phyloP scores from a whole-genome alignment of 2,888 invertebrate genomes.

The Notodonta ziczac region DNA sequence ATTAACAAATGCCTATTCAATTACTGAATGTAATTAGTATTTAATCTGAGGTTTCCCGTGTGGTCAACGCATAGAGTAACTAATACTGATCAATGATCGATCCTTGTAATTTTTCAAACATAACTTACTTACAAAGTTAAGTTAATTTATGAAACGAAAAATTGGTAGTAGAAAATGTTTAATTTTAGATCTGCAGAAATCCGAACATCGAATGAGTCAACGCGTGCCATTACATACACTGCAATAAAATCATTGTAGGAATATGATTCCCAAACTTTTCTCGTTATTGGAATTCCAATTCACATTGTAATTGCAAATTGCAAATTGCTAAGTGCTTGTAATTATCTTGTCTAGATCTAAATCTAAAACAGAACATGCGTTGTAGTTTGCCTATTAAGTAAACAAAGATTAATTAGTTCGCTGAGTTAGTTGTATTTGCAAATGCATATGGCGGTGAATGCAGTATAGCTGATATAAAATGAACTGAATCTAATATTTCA shows the following conservation, averaged over 20 bases:
- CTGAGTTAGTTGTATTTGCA: no score
- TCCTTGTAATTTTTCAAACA: not conserved
- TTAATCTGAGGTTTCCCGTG: constrained; percentile 26
- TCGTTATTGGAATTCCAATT: not conserved
- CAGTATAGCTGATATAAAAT: no score
- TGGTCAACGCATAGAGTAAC: constrained; percentile 13
- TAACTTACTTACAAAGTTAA: no score
- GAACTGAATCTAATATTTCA: no score
- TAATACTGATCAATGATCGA: not conserved
- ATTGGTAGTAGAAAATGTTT: no score
- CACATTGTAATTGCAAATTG: constrained; percentile 14
- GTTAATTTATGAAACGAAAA: no score
- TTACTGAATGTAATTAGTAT: constrained; percentile 33
- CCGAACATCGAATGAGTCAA: no score
- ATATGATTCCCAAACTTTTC: no score
- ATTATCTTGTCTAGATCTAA: constrained; percentile 7
- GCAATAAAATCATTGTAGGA: no score
- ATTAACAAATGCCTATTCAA: constrained; percentile 33
- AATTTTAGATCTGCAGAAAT: no score
- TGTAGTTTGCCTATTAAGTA: not conserved
- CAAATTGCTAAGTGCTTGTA: constrained; percentile 15
- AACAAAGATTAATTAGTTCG: not conserved
- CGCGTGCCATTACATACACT: no score
- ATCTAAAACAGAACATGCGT: not conserved
- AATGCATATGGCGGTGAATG: no score